Percentiles rank a stretch among this genome's conserved stretches.
Evolutionary conservation across 2,113 vertebrate species (phyloP).

Genomic region (Spermophilus dauricus): DNA sequence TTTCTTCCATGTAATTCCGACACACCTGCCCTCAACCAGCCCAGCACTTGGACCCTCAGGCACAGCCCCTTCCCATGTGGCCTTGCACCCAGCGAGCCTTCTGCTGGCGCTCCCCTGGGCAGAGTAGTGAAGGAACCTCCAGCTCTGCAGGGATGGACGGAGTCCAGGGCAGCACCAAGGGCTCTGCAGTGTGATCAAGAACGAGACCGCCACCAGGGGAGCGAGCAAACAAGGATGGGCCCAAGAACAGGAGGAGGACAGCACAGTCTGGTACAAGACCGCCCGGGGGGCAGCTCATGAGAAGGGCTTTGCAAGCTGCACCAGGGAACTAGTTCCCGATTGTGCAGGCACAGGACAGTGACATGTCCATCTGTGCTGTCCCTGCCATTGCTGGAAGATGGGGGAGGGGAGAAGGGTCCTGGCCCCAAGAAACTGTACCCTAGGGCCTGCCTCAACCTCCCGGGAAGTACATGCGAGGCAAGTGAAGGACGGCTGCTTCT

Average conservation of each 20-base stretch:
- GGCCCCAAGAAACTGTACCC: background rate
- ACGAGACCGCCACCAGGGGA: background rate
- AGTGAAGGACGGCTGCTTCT: background rate
- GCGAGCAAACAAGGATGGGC: too few species aligned
- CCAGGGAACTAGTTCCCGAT: background rate
- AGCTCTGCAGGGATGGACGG: too few species aligned
- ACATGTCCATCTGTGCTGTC: background rate
- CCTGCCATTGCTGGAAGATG: too few species aligned
- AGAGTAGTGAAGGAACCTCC: too few species aligned
- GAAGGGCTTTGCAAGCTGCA: background rate
- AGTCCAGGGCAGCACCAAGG: background rate
- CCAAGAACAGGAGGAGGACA: background rate
- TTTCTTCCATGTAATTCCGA: background rate
- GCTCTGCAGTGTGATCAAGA: accelerated
- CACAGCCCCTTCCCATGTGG: accelerated
- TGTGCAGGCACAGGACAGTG: background rate
- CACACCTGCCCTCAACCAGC: background rate
- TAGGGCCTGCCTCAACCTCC: background rate
- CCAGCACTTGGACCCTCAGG: too few species aligned
- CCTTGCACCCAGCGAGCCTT: accelerated
- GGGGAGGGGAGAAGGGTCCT: background rate
- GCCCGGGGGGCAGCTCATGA: background rate
- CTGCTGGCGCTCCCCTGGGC: too few species aligned
- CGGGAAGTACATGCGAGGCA: too few species aligned
- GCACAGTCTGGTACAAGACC: accelerated